These are phyloP conservation scores for Menura novaehollandiae DNA, from an alignment of 2,113 vertebrate species.

Conservation along the genomic window DNA sequence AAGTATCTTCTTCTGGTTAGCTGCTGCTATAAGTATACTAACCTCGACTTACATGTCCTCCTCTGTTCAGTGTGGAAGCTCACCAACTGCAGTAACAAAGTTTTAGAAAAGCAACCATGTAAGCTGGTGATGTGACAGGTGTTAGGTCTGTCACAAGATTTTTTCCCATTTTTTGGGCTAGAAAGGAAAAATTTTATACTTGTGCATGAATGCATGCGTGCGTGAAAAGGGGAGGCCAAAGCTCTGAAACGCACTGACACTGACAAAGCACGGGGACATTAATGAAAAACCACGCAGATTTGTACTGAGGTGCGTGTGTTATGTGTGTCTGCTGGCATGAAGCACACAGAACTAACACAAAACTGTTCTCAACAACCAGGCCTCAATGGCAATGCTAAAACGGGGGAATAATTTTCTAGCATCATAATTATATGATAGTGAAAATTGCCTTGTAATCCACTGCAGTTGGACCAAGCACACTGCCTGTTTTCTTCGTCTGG, in stretches of 20 bases:
- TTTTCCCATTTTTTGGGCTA: neutral
- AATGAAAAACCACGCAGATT: neutral
- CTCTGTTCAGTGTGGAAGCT: neutral
- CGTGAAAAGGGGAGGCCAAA: neutral
- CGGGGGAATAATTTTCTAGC: neutral
- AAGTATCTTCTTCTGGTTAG: neutral
- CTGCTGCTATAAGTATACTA: neutral
- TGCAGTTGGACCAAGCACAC: neutral
- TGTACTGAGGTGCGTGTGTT: fast-evolving
- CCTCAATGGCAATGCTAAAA: neutral
- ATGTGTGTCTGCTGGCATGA: neutral
- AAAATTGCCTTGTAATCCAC: neutral
- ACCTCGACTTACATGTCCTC: neutral
- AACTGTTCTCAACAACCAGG: neutral
- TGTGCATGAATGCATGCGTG: neutral
- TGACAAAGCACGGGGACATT: neutral
- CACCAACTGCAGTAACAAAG: neutral
- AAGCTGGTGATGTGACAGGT: neutral
- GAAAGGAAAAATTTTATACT: neutral
- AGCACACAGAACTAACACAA: neutral
- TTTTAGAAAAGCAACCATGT: neutral
- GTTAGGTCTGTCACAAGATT: neutral
- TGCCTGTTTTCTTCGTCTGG: neutral
- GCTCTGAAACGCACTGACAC: neutral
- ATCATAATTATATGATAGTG: neutral